phyloP scores from a whole-genome alignment of 2,888 invertebrate species.

The Oligia fasciuncula region DNA sequence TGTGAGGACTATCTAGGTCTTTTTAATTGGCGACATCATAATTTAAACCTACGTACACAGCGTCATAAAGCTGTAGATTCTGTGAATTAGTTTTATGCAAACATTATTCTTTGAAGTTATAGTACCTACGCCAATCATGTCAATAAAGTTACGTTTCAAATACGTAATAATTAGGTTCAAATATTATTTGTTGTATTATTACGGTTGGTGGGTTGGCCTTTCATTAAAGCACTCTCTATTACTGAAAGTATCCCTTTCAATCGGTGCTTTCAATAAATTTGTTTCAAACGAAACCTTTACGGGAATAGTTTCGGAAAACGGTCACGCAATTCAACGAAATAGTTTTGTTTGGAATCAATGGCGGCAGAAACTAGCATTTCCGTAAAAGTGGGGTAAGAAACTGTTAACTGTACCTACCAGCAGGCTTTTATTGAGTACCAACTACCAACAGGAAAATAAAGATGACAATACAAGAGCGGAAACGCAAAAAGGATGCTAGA shows the following conservation, averaged over 20 bases:
- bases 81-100: conserved; percentile 52
- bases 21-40: conserved; percentile 65
- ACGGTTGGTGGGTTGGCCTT: neutral
- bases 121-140: conserved; percentile 26
- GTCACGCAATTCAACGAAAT: conserved; percentile 1
- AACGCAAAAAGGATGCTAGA: neutral
- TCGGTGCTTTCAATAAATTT: neutral
- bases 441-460: neutral
- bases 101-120: conserved; percentile 38
- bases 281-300: conserved; percentile 1
- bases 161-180: conserved; percentile 4
- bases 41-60: conserved; percentile 51
- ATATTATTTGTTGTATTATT: neutral
- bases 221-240: neutral
- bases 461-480: neutral
- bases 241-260: neutral
- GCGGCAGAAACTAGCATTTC: neutral
- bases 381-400: neutral
- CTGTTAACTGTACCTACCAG: neutral
- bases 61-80: conserved; percentile 42
- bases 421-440: neutral
- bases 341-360: neutral
- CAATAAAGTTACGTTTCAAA: conserved; percentile 24
- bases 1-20: conserved; percentile 81
- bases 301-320: conserved; percentile 12